phyloP scores from a whole-genome alignment of 1,140 invertebrate genomes.

The Berghia stephanieae region DNA sequence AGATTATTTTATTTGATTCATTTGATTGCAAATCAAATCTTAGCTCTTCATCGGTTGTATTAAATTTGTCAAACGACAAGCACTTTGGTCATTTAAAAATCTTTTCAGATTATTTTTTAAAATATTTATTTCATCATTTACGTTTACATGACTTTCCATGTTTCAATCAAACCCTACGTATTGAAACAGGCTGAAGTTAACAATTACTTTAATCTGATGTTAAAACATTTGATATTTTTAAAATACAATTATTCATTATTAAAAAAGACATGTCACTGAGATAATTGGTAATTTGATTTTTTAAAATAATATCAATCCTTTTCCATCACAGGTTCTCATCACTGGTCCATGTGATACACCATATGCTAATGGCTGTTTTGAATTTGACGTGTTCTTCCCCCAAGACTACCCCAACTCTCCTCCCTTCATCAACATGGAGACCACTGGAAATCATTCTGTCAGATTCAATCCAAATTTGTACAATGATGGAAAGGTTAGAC shows the following conservation, averaged over 20 bases:
- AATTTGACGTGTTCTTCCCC: slow-evolving; percentile 71
- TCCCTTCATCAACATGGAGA: slow-evolving; percentile 88
- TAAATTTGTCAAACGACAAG: background rate
- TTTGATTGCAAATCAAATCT: background rate
- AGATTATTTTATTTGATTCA: background rate
- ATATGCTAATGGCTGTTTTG: slow-evolving; percentile 70
- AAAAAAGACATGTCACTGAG: no score
- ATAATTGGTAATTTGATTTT: no score
- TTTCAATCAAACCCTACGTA: no score
- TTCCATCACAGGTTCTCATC: slow-evolving; percentile 83
- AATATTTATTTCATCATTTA: background rate
- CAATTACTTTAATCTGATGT: no score
- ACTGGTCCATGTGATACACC: slow-evolving; percentile 73
- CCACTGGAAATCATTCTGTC: slow-evolving; percentile 91
- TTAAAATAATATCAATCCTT: no score
- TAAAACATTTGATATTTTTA: no score
- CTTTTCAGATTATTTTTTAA: background rate
- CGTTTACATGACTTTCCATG: no score
- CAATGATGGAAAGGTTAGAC: slow-evolving; percentile 88
- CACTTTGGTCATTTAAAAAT: background rate
- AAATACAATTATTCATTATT: no score
- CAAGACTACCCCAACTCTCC: slow-evolving; percentile 68
- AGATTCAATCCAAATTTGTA: slow-evolving; percentile 98
- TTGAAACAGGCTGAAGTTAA: no score
- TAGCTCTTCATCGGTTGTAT: background rate